Base-by-base conservation (phyloP, 35 echinoderm and acorn worm genomes). In the Lytechinus variegatus region DNA sequence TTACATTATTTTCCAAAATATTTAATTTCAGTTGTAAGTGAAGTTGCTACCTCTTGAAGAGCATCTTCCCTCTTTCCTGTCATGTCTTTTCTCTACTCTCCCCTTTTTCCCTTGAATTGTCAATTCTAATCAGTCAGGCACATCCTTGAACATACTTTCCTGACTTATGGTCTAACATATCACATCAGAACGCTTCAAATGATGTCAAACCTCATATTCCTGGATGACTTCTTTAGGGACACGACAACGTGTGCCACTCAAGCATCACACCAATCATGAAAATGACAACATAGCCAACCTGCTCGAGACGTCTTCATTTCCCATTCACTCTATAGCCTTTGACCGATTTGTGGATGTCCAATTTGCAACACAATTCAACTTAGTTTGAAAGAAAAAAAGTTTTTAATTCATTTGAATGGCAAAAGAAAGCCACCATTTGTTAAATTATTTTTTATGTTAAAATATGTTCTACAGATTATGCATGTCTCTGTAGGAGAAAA, bases 71-170 rank as follows among this genome's bases (percentile, higher is more conserved):
- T 79, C 66, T 79, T 79, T 79, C 66, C 66, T 79, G 66, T 79
- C 66, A 16, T 24, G 66, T 79, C 66, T 79, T 6, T 79, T n/a
- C n/a, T 24, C 21, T 7, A 24, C 66, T 79, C 66, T 79, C 66
- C 66, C 66, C n/a, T 79, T 79, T 44, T 16, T 6, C 66, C 66
- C 66, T 79, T 79, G 66, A 24, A 79, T 79, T 79, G 66, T 79
- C 66, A 79, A 79, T 24, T 79, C 66, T 79, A 79, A 79, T 79
- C 66, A 79, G 66, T 79, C 66, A 79, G 66, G 19, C 66, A 16
- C 66, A 79, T 79, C 66, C 66, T 79, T 79, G 66, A 79, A 79
- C 66, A 79, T 79, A 79, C 66, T 79, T 79, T 79, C 66, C 66
- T 79, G 66, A 79, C 66, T 79, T 79, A 24, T 79, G 66, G 66